Evolutionary conservation across 2,113 vertebrate species (phyloP).

Genomic region (Tachycineta bicolor): DNA sequence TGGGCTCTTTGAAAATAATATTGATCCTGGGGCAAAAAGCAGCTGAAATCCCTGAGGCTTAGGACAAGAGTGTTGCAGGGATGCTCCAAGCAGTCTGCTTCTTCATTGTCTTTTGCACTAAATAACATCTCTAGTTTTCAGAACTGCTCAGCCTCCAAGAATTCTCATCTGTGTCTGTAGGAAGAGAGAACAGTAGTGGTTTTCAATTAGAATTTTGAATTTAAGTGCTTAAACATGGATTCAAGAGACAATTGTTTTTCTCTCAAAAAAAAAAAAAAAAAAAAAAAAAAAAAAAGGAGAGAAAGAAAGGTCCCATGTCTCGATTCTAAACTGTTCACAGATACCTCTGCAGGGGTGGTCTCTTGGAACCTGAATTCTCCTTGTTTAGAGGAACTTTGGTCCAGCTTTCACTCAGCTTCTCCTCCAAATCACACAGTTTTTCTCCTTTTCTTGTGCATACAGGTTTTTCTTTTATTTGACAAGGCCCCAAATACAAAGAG

Average conservation of each 20-base stretch:
- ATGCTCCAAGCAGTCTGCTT: not conserved
- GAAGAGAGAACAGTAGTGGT: not conserved
- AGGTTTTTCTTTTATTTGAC: not conserved
- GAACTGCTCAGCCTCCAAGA: not conserved
- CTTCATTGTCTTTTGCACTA: not conserved
- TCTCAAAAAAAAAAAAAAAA: not conserved
- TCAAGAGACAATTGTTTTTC: not conserved
- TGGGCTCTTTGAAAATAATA: not conserved
- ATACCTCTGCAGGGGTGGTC: rapidly evolving
- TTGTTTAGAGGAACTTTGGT: no score
- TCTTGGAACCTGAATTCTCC: not conserved
- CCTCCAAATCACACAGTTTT: not conserved
- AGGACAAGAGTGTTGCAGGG: not conserved
- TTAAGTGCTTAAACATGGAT: not conserved
- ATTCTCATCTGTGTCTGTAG: not conserved
- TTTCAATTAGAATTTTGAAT: not conserved
- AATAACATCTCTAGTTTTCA: not conserved
- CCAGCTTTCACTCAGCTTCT: not conserved
- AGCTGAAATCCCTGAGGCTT: not conserved
- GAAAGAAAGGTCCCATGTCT: not conserved
- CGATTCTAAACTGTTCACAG: not conserved
- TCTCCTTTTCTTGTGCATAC: not conserved
- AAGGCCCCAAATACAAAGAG: not conserved
- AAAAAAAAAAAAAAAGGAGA: not conserved
- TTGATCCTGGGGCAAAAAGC: not conserved